These are phyloP conservation scores for Bruchidius siliquastri DNA, from an alignment of 2,888 invertebrate species.

Conservation along the genomic window DNA sequence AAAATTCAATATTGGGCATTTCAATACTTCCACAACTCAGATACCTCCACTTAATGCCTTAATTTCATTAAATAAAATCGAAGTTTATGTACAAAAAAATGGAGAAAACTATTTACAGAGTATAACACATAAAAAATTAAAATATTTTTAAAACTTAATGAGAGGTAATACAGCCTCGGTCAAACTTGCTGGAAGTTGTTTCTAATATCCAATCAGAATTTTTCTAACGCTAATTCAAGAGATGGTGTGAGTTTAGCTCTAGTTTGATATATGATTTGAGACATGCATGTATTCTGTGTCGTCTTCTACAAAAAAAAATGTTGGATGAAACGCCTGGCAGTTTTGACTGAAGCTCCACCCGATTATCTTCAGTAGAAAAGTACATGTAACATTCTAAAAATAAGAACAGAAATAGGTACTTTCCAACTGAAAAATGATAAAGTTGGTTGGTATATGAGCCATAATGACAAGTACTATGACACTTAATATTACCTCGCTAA, in stretches of 20 bases:
- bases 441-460: neutral
- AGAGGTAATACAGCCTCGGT: conserved; percentile 4
- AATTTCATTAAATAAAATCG: conserved; percentile 10
- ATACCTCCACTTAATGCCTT: conserved; percentile 7
- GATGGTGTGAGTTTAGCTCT: too few species aligned
- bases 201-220: too few species aligned
- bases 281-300: too few species aligned
- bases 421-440: neutral
- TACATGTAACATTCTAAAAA: neutral
- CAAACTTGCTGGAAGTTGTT: conserved; percentile 5
- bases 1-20: too few species aligned
- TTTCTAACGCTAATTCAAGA: too few species aligned
- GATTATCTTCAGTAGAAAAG: neutral
- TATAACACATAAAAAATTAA: conserved; percentile 10
- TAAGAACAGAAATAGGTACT: neutral
- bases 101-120: conserved; percentile 13
- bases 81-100: conserved; percentile 11
- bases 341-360: neutral
- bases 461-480: neutral
- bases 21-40: neutral
- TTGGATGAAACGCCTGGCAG: too few species aligned
- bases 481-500: neutral
- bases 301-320: too few species aligned
- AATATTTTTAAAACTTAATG: conserved; percentile 4
- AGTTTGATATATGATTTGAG: too few species aligned